Conservation (phyloP, 1,140 invertebrate genomes). For the Dendroctonus valens region DNA sequence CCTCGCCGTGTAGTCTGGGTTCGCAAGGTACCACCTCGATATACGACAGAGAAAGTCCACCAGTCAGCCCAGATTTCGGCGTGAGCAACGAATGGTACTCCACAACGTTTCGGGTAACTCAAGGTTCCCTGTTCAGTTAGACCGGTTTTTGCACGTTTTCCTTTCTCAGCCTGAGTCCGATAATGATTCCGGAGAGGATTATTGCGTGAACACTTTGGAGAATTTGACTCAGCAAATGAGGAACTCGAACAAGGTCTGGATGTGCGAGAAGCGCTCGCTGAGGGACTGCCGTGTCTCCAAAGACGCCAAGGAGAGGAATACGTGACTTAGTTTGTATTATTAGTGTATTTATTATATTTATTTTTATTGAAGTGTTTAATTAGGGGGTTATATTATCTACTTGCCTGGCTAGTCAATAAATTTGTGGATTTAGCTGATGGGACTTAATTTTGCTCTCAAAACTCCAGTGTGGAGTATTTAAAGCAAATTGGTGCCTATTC, state of each 20-base stretch:
- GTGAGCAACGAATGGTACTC: constrained; percentile 34
- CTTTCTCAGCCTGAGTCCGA: constrained; percentile 33
- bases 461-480: too few relatives aligned
- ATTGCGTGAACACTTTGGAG: constrained; percentile 36
- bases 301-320: too few relatives aligned
- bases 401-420: too few relatives aligned
- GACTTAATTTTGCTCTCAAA: too few relatives aligned
- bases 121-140: not conserved
- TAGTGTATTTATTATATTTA: too few relatives aligned
- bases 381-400: too few relatives aligned
- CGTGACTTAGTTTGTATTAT: too few relatives aligned
- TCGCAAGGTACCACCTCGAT: constrained; percentile 38
- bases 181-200: constrained; percentile 31
- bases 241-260: constrained; percentile 34
- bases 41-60: constrained; percentile 31
- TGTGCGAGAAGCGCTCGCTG: constrained; percentile 12
- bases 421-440: too few relatives aligned
- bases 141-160: not conserved
- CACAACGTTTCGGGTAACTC: constrained; percentile 29
- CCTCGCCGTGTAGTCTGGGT: constrained; percentile 39
- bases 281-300: too few relatives aligned
- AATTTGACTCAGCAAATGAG: constrained; percentile 36
- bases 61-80: constrained; percentile 26
- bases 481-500: too few relatives aligned
- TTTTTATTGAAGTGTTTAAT: too few relatives aligned